Evolutionary conservation across 2,113 vertebrate genomes (phyloP).

Genomic region (Asarcornis scutulata): DNA sequence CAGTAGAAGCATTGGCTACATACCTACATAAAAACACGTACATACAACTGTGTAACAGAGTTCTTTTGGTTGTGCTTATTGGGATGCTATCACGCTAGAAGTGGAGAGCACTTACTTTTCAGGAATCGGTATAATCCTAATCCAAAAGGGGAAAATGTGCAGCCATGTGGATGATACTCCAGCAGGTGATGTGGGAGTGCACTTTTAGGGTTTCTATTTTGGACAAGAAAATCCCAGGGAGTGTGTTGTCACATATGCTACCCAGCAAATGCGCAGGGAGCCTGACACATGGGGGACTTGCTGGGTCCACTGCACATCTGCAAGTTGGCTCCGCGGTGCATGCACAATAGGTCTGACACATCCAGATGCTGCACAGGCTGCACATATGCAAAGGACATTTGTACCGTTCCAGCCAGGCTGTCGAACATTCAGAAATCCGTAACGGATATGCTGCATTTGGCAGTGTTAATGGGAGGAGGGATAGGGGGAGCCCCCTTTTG

Average conservation of each 20-base stretch:
- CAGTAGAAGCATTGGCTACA: neutral
- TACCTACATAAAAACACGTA: neutral
- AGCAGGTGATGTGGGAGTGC: neutral
- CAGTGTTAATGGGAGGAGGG: slow-evolving; percentile 24
- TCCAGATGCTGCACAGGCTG: slow-evolving; percentile 58
- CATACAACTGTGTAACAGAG: neutral
- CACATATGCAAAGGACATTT: slow-evolving; percentile 36
- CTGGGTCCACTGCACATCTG: neutral
- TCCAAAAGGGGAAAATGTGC: neutral
- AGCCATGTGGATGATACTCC: neutral
- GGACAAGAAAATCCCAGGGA: neutral
- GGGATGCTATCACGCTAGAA: neutral
- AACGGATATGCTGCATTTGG: slow-evolving; percentile 9
- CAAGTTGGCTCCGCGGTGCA: neutral
- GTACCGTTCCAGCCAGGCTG: neutral
- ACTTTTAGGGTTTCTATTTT: neutral
- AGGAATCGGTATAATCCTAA: neutral
- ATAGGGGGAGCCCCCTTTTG: neutral
- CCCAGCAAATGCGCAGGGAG: neutral
- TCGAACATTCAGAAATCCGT: neutral
- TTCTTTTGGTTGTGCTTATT: neutral
- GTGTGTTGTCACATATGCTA: neutral
- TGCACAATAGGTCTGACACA: neutral
- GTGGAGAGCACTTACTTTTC: neutral
- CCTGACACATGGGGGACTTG: neutral